These are phyloP conservation scores for Brachirus orientalis DNA, from an alignment of 2,113 vertebrate species.

Conservation along the genomic window DNA sequence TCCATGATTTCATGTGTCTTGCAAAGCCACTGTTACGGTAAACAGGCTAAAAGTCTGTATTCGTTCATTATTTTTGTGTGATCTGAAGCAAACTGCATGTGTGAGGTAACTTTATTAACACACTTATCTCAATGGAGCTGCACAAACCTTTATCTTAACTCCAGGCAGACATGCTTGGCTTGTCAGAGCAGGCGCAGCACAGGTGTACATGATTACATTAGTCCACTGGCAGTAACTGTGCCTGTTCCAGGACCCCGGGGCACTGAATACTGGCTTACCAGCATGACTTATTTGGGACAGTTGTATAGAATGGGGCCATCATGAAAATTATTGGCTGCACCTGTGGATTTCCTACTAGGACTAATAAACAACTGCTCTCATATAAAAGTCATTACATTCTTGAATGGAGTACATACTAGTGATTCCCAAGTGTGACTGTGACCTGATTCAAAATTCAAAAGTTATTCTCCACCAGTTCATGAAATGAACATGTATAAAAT, in stretches of 20 bases:
- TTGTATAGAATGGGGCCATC: background rate
- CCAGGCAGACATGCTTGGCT: background rate
- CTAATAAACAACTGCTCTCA: background rate
- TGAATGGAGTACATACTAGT: too few relatives aligned
- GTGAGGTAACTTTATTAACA: background rate
- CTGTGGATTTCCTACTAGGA: slow-evolving; percentile 5
- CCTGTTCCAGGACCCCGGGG: background rate
- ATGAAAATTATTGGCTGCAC: background rate
- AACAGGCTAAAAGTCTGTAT: background rate
- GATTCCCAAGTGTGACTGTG: too few relatives aligned
- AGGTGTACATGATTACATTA: background rate
- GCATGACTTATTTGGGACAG: background rate
- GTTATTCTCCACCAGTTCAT: too few relatives aligned
- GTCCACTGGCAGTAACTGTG: background rate
- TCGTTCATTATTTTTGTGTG: background rate
- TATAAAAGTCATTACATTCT: background rate
- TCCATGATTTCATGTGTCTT: too few relatives aligned
- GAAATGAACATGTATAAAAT: too few relatives aligned
- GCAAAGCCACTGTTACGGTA: background rate
- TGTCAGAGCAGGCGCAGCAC: background rate
- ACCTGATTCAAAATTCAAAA: too few relatives aligned
- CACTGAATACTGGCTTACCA: background rate
- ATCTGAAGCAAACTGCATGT: background rate
- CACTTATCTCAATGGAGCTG: background rate
- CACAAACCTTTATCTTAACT: background rate